Evolutionary conservation across 2,113 vertebrate genomes (phyloP).

Genomic region (Cottus gobio): DNA sequence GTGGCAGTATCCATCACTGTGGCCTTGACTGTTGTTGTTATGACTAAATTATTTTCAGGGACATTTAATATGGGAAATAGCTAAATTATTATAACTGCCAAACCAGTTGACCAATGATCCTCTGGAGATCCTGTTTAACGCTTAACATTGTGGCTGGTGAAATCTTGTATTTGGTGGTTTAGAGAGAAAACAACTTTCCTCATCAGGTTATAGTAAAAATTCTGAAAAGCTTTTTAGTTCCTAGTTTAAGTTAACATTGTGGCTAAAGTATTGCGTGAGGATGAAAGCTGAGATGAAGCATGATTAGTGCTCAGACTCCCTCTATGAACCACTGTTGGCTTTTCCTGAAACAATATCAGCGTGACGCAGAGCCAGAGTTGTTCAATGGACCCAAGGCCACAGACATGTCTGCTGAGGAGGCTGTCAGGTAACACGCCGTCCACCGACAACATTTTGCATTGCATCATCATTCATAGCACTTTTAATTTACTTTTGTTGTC

Average conservation of each 20-base stretch:
- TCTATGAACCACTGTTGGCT: conserved; percentile 83
- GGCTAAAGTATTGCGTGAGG: not conserved
- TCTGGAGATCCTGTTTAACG: not conserved
- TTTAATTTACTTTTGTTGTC: conserved; percentile 11
- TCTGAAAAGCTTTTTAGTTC: not conserved
- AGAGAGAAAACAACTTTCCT: not conserved
- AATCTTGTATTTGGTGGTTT: not conserved
- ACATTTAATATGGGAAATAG: conserved; percentile 1
- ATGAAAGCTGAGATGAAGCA: conserved; percentile 17
- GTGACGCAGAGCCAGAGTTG: conserved; percentile 77
- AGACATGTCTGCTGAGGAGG: conserved; percentile 23
- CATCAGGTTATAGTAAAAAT: not conserved
- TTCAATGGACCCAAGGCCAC: conserved; percentile 49
- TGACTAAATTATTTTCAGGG: conserved; percentile 1
- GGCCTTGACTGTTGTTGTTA: conserved; percentile 33
- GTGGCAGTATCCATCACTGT: conserved; percentile 89
- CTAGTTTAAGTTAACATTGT: not conserved
- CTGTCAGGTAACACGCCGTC: conserved; percentile 67
- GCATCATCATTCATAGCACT: not conserved
- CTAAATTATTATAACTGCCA: not conserved
- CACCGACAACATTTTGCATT: not conserved
- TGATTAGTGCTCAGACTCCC: conserved; percentile 55
- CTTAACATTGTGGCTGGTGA: not conserved
- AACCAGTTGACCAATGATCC: not conserved
- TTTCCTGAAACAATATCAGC: conserved; percentile 96